Base-by-base conservation (phyloP, 2,888 invertebrate genomes). In the Julus scanicus region DNA sequence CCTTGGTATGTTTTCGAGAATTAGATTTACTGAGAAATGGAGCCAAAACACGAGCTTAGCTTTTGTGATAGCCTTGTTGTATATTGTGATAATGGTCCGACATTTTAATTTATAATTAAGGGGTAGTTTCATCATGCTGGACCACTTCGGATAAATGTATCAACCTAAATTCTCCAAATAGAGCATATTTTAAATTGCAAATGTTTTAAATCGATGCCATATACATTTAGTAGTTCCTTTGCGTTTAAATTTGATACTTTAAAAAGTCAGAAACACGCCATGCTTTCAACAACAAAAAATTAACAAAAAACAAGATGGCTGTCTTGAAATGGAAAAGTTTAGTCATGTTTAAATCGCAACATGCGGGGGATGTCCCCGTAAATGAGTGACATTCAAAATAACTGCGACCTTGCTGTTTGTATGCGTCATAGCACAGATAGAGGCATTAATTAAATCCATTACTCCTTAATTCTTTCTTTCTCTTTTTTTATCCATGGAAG, bases 361-460 rank as follows among this genome's bases (percentile, higher is more conserved):
- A 71, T 71, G 71, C 71, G 71, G 71, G 71, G 71, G 71, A 71
- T 71, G 71, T 71, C 71, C 71, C 29, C 8, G 2, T 11, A 53
- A 29, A 71, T 71, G 20, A 20, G 9, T 71, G 71, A 71, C 71
- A 71, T 71, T 29, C 29, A 71, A 71, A 71, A 71, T 29, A 71
- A 71, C 29, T 20, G 20, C 71, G 71, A 71, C 71, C 71, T 71
- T 71, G 71, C 29, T 29, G 20, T 71, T 29, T 71, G 71, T 9
- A 71, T 71, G 71, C 71, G 71, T 71, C 71, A 71, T 29, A 71
- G 6, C 6, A 20, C 71, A 71, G 71, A 71, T 71, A 71, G 29
- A 20, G 20, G 20, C 71, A 71, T 71, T 71, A 71, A 71, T 71
- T 71, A 71, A 20, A 20, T 71, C 71, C 71, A 71, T 71, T 71